These are phyloP conservation scores for Trachelus iudaicus DNA, from an alignment of 2,888 invertebrate genomes.

Conservation along the genomic window DNA sequence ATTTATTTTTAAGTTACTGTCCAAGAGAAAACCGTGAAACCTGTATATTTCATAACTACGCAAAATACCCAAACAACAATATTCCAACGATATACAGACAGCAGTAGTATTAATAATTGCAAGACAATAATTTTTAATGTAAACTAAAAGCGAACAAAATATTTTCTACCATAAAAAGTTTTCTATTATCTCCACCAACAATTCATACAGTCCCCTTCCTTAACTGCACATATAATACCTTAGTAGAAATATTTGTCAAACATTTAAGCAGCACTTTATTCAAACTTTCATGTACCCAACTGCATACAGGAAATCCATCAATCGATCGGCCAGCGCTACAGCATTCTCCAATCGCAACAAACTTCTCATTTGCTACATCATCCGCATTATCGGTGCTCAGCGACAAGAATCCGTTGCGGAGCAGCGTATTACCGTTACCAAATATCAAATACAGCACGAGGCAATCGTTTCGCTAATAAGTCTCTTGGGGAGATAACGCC, in stretches of 20 bases:
- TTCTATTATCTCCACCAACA: background rate
- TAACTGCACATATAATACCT: background rate
- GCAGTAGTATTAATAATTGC: too few relatives aligned
- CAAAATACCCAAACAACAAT: background rate
- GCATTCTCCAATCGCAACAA: constrained; percentile 15
- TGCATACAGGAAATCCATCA: background rate
- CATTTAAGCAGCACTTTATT: background rate
- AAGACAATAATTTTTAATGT: too few relatives aligned
- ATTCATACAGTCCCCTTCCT: background rate
- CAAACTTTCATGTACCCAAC: background rate
- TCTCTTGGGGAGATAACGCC: constrained; percentile 42
- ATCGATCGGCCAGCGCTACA: background rate
- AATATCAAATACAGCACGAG: constrained; percentile 5
- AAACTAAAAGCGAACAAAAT: background rate
- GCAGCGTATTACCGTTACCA: constrained; percentile 33
- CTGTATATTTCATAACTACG: background rate
- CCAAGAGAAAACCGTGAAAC: background rate
- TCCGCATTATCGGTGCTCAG: constrained; percentile 34
- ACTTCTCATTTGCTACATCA: constrained; percentile 22
- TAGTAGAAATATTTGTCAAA: background rate
- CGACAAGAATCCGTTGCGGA: constrained; percentile 25
- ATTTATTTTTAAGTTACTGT: background rate
- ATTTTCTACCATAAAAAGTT: background rate
- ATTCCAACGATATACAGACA: too few relatives aligned
- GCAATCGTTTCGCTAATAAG: constrained; percentile 47